A percentile compares a stretch with the other conserved stretches of the same genome.
These are phyloP conservation scores for Pseudochirops corinnae DNA, from an alignment of 2,797 vertebrate species.

Conservation along the genomic window DNA sequence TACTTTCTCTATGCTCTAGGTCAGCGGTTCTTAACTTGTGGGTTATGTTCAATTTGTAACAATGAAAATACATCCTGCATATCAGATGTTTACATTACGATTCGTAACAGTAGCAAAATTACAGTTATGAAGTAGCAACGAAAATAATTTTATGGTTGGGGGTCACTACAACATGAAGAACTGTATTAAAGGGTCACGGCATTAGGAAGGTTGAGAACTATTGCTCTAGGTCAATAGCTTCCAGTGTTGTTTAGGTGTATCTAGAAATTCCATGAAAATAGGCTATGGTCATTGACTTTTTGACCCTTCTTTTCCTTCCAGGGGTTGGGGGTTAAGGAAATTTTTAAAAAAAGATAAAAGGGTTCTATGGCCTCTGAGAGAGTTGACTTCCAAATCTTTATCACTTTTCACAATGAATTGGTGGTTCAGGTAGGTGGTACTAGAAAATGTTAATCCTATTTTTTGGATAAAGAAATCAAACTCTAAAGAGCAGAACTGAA, in stretches of 20 bases:
- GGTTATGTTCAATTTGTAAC: no score
- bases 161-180: no score
- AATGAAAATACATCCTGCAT: no score
- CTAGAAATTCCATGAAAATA: neutral
- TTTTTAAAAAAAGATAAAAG: neutral
- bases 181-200: no score
- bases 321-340: neutral
- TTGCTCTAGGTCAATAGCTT: neutral
- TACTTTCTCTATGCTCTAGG: neutral
- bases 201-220: no score
- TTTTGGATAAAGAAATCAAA: neutral
- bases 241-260: neutral
- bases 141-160: no score
- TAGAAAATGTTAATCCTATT: neutral
- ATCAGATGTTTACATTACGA: no score
- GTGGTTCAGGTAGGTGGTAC: no score
- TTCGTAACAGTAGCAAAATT: no score
- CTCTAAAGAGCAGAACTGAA: neutral
- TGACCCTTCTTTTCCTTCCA: neutral
- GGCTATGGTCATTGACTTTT: neutral
- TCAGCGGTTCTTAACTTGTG: no score
- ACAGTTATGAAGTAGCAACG: no score
- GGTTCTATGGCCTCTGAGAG: neutral
- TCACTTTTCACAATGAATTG: neutral
- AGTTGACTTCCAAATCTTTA: neutral